Base-by-base conservation (phyloP, 2,888 invertebrate genomes). In the Anoplius nigerrimus region DNA sequence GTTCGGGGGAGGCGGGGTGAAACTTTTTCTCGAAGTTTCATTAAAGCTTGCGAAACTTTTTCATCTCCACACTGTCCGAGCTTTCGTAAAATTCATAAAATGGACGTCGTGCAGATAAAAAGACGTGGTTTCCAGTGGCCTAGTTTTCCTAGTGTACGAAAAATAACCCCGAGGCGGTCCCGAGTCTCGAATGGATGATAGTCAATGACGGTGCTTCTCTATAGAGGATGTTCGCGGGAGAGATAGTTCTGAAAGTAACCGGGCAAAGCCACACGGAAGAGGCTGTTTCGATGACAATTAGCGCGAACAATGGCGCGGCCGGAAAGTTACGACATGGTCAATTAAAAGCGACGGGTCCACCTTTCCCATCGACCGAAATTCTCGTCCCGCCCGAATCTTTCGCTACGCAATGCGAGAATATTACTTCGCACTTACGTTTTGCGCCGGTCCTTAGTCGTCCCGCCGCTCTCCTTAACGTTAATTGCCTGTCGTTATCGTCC, bases 1-100 rank as follows among this genome's bases (percentile, higher is more conserved):
- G 34, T 34, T 34, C 34, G 11, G 34, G 34, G 8, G 34, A 34
- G 34, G 6, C 34, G 46, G 55, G 53, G 54, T 61, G 57, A 64
- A 67, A 62, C 62, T 72, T 60, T 59, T 45, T 72, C 24, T 18
- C 63, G 46, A 76, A 77, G 68, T 77, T 77, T 77, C 76, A 72
- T 76, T 76, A 70, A 70, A 74, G 70, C 70, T 27, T 34, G 68
- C 56, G 67, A 75, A 79, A 78, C 76, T 80, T 80, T 78, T 76
- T 76, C 78, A 80, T 79, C 71, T 74, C 67, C 48, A 60, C 66
- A 65, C 58, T 53, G 66, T 60, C 58, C 61, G 69, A 56, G 60
- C 16, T 75, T 78, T 67, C 77, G 67, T 62, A 76, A 79, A 80
- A 80, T 80, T 79, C 75, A 78, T 76, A 76, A 81, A 81, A 79